A percentile compares a stretch with the other conserved stretches of the same genome.
Evolutionary conservation across 2,797 vertebrate genomes (phyloP).

Genomic region (Pterois miles): DNA sequence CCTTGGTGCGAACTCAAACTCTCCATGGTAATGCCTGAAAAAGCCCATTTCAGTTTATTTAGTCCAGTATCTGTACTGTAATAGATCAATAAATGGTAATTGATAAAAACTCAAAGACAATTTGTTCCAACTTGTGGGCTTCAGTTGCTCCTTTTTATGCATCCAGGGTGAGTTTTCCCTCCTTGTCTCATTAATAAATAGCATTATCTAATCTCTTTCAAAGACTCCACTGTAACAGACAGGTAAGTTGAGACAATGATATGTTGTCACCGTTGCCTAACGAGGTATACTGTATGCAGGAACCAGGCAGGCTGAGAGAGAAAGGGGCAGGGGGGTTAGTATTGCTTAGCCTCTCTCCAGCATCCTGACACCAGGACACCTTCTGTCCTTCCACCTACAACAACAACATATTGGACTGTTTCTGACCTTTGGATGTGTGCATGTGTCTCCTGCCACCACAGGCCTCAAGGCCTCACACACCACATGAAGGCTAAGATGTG

Average conservation of each 20-base stretch:
- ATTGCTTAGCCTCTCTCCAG: constrained; percentile 83
- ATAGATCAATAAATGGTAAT: constrained; percentile 27
- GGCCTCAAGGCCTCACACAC: constrained; percentile 45
- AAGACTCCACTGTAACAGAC: constrained; percentile 66
- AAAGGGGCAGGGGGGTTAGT: constrained; percentile 59
- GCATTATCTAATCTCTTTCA: constrained; percentile 20
- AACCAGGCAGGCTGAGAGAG: constrained; percentile 73
- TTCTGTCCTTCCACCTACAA: constrained; percentile 43
- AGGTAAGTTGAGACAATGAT: constrained; percentile 77
- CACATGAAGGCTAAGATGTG: constrained; percentile 65
- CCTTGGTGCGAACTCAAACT: constrained; percentile 46
- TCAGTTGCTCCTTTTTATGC: constrained; percentile 42
- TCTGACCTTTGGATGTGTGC: constrained; percentile 56
- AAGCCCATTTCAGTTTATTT: constrained; percentile 36
- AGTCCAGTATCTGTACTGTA: constrained; percentile 24
- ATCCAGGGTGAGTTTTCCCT: constrained; percentile 20
- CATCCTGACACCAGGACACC: constrained; percentile 60
- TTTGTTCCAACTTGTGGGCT: constrained; percentile 37
- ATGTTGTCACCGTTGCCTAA: constrained; percentile 77
- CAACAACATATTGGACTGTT: constrained; percentile 25
- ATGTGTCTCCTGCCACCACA: constrained; percentile 41
- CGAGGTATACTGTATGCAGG: constrained; percentile 77
- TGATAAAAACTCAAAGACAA: constrained; percentile 13
- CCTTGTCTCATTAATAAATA: constrained; percentile 20
- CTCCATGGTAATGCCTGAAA: constrained; percentile 54